Evolutionary conservation across 2,888 invertebrate species (phyloP).

Genomic region (Arge pagana): DNA sequence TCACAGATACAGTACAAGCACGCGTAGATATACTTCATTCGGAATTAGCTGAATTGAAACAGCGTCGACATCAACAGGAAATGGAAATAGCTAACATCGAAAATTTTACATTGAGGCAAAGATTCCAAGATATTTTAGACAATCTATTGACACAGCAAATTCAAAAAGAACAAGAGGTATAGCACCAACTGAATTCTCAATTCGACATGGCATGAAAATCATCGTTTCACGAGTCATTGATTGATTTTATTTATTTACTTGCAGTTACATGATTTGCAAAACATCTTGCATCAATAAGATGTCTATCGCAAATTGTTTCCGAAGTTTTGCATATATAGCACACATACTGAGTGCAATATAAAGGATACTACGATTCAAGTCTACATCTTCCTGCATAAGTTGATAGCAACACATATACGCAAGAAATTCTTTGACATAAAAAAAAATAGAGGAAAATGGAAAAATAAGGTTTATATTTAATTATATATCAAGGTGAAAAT

Average conservation of each 20-base stretch:
- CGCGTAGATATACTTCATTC: constrained; percentile 74
- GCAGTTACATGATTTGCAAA: constrained; percentile 17
- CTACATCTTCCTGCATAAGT: too few species aligned
- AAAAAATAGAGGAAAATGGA: too few species aligned
- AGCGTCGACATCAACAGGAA: constrained; percentile 77
- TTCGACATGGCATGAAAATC: background rate
- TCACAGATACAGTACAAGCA: constrained; percentile 60
- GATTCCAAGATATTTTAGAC: constrained; percentile 82
- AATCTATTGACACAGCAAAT: constrained; percentile 76
- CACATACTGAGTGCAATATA: too few species aligned
- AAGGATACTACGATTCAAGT: too few species aligned
- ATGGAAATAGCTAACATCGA: constrained; percentile 84
- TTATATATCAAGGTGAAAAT: too few species aligned
- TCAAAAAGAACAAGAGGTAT: constrained; percentile 76
- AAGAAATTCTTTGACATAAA: too few species aligned
- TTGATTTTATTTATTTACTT: background rate
- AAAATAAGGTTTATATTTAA: too few species aligned
- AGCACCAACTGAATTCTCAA: constrained; percentile 40
- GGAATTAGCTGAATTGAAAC: constrained; percentile 76
- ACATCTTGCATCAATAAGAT: constrained; percentile 7
- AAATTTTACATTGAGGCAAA: constrained; percentile 78
- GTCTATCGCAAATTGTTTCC: too few species aligned
- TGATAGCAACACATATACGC: too few species aligned
- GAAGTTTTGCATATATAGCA: too few species aligned
- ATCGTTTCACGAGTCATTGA: background rate